Base-by-base conservation (phyloP, 2,888 invertebrate species). In the Liodrosophila aerea region DNA sequence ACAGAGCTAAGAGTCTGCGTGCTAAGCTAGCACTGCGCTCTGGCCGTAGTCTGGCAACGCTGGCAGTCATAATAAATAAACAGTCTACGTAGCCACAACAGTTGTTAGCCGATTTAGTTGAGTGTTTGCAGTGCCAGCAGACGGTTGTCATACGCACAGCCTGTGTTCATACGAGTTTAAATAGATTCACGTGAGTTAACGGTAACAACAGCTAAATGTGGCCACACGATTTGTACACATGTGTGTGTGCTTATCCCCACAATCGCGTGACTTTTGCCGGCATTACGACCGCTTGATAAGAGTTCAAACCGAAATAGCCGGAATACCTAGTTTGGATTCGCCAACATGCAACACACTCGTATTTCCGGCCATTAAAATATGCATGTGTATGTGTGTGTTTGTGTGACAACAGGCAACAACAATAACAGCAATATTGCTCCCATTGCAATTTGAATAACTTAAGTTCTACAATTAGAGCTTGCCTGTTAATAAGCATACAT, bases 181-280 rank as follows among this genome's bases (percentile, higher is more conserved):
- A 5, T 7, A 7, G 9, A 37, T 40, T 34, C 47, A 33, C 30
- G 47, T 16, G 7, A 5, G 11, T 8, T 15, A 15, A 53, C 29
- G 47, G 41, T 54, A 8, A 8, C 36, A 11, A 54, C 15, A 12
- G 15, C 31, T 56, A 63, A 73, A 63, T 41, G 52, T 44, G 11
- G 18, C 18, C 13, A n/a, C 40, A 43, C 27, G 41, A 22, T 29
- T 37, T 54, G 39, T 36, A 34, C 40, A 33, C 40, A 29, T 52
- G 47, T 41, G 40, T 46, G 51, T 54, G 52, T 56, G 33, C 37
- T 66, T 64, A 69, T 77, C 69, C 73, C 50, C 53, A 54, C 47
- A 67, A 76, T 85, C 71, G 83, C 76, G 74, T 83, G 85, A 71
- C 84, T 64, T 52, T 45, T 70, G 39, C 59, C 49, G 64, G 56